phyloP scores from a whole-genome alignment of 2,888 invertebrate species.

The Mimas tiliae region DNA sequence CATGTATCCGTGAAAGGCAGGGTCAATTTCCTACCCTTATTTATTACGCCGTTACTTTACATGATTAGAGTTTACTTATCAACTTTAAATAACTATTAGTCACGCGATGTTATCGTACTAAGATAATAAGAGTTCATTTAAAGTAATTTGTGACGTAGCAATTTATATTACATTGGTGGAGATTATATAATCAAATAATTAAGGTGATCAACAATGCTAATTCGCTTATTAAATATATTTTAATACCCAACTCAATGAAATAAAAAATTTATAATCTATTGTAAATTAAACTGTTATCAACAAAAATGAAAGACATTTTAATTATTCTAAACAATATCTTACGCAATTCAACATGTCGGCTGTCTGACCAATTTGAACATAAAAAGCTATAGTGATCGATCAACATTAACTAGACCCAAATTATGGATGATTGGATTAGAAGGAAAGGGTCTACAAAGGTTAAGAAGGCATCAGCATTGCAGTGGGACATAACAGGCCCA shows the following conservation, averaged over 20 bases:
- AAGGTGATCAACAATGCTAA: neutral
- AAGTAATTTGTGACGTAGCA: neutral
- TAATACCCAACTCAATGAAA: neutral
- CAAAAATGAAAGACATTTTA: too few species aligned
- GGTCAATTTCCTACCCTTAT: slow-evolving; percentile 53
- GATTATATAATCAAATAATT: neutral
- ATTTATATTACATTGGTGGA: neutral
- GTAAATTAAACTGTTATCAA: too few species aligned
- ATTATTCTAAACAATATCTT: too few species aligned
- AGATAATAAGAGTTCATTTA: neutral
- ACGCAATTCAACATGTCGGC: too few species aligned
- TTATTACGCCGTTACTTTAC: slow-evolving; percentile 50
- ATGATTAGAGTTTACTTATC: slow-evolving; percentile 46
- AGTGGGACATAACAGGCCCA: too few species aligned
- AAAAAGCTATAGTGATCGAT: too few species aligned
- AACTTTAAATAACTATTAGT: slow-evolving; percentile 42
- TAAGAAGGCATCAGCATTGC: too few species aligned
- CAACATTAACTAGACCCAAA: too few species aligned
- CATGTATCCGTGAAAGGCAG: slow-evolving; percentile 34
- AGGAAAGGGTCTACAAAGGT: too few species aligned
- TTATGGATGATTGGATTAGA: too few species aligned
- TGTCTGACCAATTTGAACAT: too few species aligned
- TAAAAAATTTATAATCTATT: too few species aligned
- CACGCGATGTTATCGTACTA: slow-evolving; percentile 46
- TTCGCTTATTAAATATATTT: neutral